These are phyloP conservation scores for Phyto melanocephala DNA, from an alignment of 2,888 invertebrate genomes.

Conservation along the genomic window DNA sequence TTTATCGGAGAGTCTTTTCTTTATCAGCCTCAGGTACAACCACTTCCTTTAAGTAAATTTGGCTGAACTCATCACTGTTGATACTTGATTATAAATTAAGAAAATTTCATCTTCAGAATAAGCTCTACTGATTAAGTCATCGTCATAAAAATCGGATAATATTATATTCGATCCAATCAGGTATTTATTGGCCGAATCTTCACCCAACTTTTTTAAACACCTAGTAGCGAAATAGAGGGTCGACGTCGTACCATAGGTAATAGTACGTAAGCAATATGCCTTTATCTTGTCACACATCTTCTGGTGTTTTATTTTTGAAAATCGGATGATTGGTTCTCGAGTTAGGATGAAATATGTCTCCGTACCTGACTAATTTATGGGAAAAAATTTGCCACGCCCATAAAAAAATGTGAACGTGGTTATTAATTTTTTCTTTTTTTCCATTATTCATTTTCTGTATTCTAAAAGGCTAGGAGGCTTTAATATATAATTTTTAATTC, in stretches of 20 bases:
- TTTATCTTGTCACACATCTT: conserved; percentile 40
- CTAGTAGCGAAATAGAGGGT: conserved; percentile 66
- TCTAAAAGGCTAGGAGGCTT: too few relatives aligned
- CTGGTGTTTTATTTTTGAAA: too few relatives aligned
- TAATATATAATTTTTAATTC: too few relatives aligned
- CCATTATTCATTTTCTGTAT: too few relatives aligned
- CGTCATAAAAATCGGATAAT: conserved; percentile 60
- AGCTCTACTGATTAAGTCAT: conserved; percentile 61
- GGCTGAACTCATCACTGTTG: conserved; percentile 23
- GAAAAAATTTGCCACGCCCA: too few relatives aligned
- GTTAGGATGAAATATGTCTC: too few relatives aligned
- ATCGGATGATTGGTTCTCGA: too few relatives aligned
- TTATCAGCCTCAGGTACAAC: too few relatives aligned
- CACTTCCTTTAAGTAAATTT: conserved; percentile 61
- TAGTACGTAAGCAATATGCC: conserved; percentile 27
- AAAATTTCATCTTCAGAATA: conserved; percentile 42
- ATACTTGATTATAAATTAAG: conserved; percentile 33
- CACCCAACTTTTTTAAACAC: conserved; percentile 56
- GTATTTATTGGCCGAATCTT: conserved; percentile 30
- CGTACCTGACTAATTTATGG: too few relatives aligned
- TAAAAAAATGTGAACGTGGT: too few relatives aligned
- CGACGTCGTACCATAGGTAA: conserved; percentile 52
- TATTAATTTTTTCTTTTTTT: too few relatives aligned
- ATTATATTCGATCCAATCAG: conserved; percentile 56
- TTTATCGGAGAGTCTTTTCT: too few relatives aligned